Base-by-base conservation (phyloP, 2,797 vertebrate species). In the Miichthys miiuy region DNA sequence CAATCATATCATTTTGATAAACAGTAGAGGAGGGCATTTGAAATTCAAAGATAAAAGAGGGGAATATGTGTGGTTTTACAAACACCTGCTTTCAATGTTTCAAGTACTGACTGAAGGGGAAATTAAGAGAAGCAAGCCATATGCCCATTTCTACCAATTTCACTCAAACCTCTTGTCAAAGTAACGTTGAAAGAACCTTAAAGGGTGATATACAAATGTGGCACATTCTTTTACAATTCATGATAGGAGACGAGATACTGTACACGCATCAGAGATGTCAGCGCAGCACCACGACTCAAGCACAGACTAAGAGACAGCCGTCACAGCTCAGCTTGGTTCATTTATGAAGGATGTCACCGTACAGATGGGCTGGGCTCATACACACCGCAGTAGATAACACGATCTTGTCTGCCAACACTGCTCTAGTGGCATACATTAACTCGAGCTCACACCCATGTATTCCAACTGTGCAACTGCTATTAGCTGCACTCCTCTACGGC, bases 401-500 rank as follows among this genome's bases (percentile, higher is more conserved):
- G 23, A 56, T 81, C 73, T 74, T 50, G 77, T 91, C 92, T 94
- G 94, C 92, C 94, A 95, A 92, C 93, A 77, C 91, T 17, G 70
- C 86, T 89, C 84, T 63, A 81, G 86, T 72, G 72, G 85, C 91
- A 89, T 90, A 85, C 89, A 91, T 94, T 94, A 93, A 88, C 87
- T 89, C 51, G 0, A 72, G 82, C 87, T 92, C 87, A 89, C 92
- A 93, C 88, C 88, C 91, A 76, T 93, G 92, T 93, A 89, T 85
- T 90, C 87, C 80, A 67, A 84, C 83, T 79, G 85, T 75, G 81
- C 79, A 25, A 25, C 82, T 51, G 74, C 89, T 90, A 89, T 92
- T 93, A 91, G 86, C 80, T 63, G 80, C 85, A 81, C 85, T 82
- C 74, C 57, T 88, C 85, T 77, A 64, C 79, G 13, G 75, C 23